phyloP scores from a whole-genome alignment of 2,797 vertebrate species.

The Uromys caudimaculatus region DNA sequence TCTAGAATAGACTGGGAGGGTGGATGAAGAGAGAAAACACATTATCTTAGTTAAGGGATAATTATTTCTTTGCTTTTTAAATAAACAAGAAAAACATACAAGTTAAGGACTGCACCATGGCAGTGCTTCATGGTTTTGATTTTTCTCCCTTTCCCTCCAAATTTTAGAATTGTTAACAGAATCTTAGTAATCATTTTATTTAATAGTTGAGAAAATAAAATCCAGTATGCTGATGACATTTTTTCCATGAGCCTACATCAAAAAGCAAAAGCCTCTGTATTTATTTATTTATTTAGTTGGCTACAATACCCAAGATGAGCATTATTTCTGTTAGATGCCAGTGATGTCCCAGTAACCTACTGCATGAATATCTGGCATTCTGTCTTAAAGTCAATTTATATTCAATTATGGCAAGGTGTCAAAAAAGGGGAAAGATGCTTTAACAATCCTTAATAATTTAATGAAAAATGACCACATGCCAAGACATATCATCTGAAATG shows the following conservation, averaged over 20 bases:
- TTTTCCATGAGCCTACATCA: neutral
- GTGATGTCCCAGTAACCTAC: neutral
- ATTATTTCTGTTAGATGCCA: neutral
- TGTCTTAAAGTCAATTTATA: slow-evolving; percentile 59
- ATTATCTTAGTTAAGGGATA: neutral
- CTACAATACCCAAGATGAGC: neutral
- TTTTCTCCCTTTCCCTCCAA: neutral
- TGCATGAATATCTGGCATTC: slow-evolving; percentile 39
- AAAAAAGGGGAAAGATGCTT: slow-evolving; percentile 60
- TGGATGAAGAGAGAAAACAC: neutral
- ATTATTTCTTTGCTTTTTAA: slow-evolving; percentile 40
- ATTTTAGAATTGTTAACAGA: slow-evolving; percentile 41
- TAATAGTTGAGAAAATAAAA: slow-evolving; percentile 43
- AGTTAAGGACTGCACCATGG: neutral
- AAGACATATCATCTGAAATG: slow-evolving; percentile 73
- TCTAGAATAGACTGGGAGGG: neutral
- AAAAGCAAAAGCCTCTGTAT: neutral
- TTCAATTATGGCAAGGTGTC: slow-evolving; percentile 67
- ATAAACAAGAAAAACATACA: slow-evolving; percentile 17
- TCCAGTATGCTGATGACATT: neutral
- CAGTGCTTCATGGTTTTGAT: neutral
- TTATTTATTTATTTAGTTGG: neutral
- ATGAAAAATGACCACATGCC: slow-evolving; percentile 79
- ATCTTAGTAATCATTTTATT: neutral
- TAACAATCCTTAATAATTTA: slow-evolving; percentile 71